A percentile compares a stretch with the other conserved stretches of the same genome.
Evolutionary conservation across 1,140 invertebrate genomes (phyloP).

Genomic region (Danaus plexippus): DNA sequence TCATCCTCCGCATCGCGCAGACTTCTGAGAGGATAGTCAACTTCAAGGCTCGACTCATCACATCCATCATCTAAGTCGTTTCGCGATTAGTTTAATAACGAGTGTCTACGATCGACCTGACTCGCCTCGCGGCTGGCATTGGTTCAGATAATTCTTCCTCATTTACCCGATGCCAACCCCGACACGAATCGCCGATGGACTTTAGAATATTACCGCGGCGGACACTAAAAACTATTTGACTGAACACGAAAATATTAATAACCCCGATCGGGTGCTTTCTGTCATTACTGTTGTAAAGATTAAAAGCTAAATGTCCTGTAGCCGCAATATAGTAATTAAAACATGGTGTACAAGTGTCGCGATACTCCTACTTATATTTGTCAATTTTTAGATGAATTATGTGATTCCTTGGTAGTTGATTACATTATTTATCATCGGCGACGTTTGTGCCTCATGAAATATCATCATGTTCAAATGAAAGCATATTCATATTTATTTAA

Average conservation of each 20-base stretch:
- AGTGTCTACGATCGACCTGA: conserved; percentile 21
- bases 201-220: conserved; percentile 17
- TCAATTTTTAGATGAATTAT: too few relatives aligned
- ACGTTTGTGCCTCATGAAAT: conserved; percentile 5
- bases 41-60: conserved; percentile 91
- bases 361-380: too few relatives aligned
- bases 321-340: conserved; percentile 7
- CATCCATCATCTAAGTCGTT: conserved; percentile 82
- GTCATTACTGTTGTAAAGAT: conserved; percentile 11
- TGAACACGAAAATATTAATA: conserved; percentile 27
- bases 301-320: conserved; percentile 13
- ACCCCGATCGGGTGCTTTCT: conserved; percentile 15
- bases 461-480: not conserved
- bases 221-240: conserved; percentile 34
- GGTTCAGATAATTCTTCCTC: conserved; percentile 1
- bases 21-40: conserved; percentile 91
- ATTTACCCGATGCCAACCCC: conserved; percentile 4
- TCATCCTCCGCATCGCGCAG: conserved; percentile 88
- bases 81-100: conserved; percentile 39
- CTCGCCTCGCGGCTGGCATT: conserved; percentile 17
- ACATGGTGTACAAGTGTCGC: not conserved
- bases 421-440: not conserved
- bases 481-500: conserved; percentile 7
- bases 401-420: too few relatives aligned
- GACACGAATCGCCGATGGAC: conserved; percentile 14